Conservation (phyloP, 2,113 vertebrate genomes). For the Emydura subglobosa region DNA sequence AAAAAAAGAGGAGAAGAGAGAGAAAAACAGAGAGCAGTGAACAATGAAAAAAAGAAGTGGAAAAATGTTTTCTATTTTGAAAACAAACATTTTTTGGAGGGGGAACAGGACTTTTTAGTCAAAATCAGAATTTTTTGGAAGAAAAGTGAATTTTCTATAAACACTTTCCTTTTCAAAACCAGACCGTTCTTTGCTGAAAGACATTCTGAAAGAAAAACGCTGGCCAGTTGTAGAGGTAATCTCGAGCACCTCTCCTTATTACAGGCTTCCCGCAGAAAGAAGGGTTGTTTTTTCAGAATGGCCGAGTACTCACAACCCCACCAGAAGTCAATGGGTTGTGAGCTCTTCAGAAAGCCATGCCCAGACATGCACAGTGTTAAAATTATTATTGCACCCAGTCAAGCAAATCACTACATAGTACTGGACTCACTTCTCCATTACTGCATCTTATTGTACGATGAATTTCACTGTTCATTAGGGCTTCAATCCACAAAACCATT, state of each 20-base stretch:
- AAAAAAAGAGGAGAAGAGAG: neutral
- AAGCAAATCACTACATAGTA: neutral
- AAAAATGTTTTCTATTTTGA: neutral
- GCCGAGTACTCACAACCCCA: neutral
- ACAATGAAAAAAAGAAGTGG: neutral
- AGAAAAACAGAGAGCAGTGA: neutral
- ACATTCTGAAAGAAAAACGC: neutral
- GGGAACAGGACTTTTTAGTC: neutral
- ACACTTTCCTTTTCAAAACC: neutral
- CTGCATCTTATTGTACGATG: neutral
- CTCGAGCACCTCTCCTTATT: neutral
- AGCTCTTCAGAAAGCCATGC: neutral
- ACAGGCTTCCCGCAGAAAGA: neutral
- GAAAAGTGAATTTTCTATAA: neutral
- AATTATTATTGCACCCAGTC: neutral
- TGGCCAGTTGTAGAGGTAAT: neutral
- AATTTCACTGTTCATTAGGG: neutral
- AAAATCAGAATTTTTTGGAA: neutral
- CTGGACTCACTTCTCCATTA: neutral
- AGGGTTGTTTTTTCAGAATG: neutral
- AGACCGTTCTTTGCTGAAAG: neutral
- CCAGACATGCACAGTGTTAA: neutral
- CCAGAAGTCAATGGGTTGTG: neutral
- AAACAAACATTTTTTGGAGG: neutral
- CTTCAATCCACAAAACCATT: neutral